Evolutionary conservation across 2,113 vertebrate genomes (phyloP), one percentile per base, ranked within the genome.

Genomic region (Sinocyclocheilus grahami): DNA sequence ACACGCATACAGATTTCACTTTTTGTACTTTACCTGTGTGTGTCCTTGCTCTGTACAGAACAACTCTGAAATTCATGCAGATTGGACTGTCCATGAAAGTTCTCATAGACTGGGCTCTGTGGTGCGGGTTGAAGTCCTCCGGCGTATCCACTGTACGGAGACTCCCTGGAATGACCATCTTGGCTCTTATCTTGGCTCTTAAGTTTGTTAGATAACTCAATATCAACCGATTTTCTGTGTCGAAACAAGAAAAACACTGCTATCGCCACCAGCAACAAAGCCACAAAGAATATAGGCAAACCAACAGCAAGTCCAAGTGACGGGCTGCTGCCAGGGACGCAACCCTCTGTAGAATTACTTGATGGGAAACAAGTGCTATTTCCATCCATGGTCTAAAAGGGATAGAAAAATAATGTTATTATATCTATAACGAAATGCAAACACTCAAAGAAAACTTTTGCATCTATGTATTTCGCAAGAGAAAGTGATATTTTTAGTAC

Each of bases 81-180:
- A 51, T 18, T 72, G 42, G 80, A 65, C 71, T 76, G 63, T 58
- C 37, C 71, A 0, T 69, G 78, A 77, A 94, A 58, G 82, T 95
- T 95, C 90, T 94, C 93, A 83, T 95, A 95, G 63, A 95, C 91
- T 11, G 93, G 90, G 1, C 16, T 58, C 22, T 88, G 90, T 22
- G 0, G 71, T 5, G 6, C 1, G n/a, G 86, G 5, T 6, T 58
- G 88, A 75, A 51, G 46, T 1, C 78, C 85, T 83, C 5, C 46
- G 27, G 9, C 16, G 12, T 87, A 39, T 20, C 12, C 14, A n/a
- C 33, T 80, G 39, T 91, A 92, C 0, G 89, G 84, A 6, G 87
- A 13, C 5, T 85, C 87, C 1, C 5, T 12, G n/a, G 48, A 2
- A 27, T 80, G 84, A 55, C 8, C 78, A 20, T 4, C 76, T 37